Evolutionary conservation across 1,140 invertebrate genomes (phyloP), one percentile per base, ranked within the genome.

Genomic region (Brachionus manjavacas): DNA sequence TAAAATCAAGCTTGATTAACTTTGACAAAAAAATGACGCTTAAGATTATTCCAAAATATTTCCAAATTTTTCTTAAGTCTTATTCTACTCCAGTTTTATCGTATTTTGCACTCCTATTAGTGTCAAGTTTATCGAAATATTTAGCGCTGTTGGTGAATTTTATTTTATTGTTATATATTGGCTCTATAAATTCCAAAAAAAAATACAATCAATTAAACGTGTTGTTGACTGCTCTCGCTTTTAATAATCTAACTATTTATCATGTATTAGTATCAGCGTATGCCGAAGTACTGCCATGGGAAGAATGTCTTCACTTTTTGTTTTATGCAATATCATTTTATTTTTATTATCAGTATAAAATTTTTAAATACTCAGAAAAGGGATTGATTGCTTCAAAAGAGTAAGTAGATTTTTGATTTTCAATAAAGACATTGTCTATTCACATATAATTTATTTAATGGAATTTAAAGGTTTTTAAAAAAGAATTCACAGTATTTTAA

Each of bases 271-370:
- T 81, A 16, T 9, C 79, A 12, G 35, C 52, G 28, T 81, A 81
- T 68, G 79, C 79, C 6, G 79, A 81, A 46, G 39, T 64, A 23
- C 64, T 81, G 52, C 79, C 52, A 9, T 81, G 79, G 79, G 79
- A 81, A 68, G 64, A 64, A 23, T 60, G 8, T 8, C 52, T 81
- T 28, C 79, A 81, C 16, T 20, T 81, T 60, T 60, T 39, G 12
- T 81, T 81, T 81, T 64, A 81, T 60, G 3, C 52, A 11, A 60
- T 23, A 43, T 60, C 79, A 28, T 60, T 43, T 64, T 60, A 60
- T 81, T 64, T 35, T 46, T 60, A 68, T 68, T 16, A 16, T 11
- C 64, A 81, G 8, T 81, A 43, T 64, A 64, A 28, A 64, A 60
- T 25, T 14, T 31, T 9, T 39, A 31, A 80, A n/a, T 8, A n/a